A percentile compares a stretch with the other conserved stretches of the same genome.
Conservation (phyloP, 2,113 vertebrate species). For the Bujurquina vittata region DNA sequence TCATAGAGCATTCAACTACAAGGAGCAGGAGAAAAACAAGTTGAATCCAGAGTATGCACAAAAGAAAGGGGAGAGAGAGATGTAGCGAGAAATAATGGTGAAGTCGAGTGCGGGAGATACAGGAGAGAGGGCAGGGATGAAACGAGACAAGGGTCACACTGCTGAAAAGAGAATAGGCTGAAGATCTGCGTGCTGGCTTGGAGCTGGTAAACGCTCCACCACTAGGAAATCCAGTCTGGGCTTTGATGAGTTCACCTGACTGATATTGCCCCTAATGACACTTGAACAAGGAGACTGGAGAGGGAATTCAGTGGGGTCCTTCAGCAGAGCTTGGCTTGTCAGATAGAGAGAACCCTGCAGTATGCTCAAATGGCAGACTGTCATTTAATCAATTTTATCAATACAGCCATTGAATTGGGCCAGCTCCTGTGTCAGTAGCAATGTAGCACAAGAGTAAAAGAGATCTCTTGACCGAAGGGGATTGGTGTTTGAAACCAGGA, state of each 20-base stretch:
- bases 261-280: constrained; percentile 32
- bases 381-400: constrained; percentile 53
- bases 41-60: constrained; percentile 1
- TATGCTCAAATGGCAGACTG: constrained; percentile 16
- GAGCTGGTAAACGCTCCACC: constrained; percentile 50
- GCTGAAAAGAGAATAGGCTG: constrained; percentile 29
- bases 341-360: constrained; percentile 1
- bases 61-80: not conserved
- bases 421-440: not conserved
- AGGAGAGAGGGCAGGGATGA: constrained; percentile 10
- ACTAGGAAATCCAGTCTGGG: constrained; percentile 18
- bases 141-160: constrained; percentile 3
- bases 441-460: constrained; percentile 8
- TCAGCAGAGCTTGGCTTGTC: not conserved
- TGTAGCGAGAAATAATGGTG: constrained; percentile 4
- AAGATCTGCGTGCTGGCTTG: constrained; percentile 46
- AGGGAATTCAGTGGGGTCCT: constrained; percentile 5
- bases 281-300: constrained; percentile 42
- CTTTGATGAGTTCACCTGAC: constrained; percentile 54
- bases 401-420: constrained; percentile 22
- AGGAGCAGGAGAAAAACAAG: constrained; percentile 15
- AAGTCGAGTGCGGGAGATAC: not conserved
- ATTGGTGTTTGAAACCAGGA: constrained; percentile 16
- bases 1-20: constrained; percentile 22
- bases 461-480: not conserved